A percentile compares a stretch with the other conserved stretches of the same genome.
Conservation (phyloP, 2,888 invertebrate species). For the Barypeithes pellucidus region DNA sequence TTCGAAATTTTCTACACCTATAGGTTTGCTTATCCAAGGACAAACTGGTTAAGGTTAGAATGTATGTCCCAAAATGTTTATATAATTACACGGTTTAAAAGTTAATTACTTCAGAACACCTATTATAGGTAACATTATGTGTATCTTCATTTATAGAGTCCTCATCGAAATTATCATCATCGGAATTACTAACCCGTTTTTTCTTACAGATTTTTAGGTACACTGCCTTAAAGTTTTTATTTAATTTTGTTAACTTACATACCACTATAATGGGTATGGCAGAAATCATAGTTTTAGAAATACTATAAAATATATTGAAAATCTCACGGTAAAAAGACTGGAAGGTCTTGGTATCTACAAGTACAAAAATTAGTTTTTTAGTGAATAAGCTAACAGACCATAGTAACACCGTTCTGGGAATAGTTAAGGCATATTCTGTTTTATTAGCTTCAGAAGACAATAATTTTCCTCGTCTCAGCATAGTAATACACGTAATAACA, state of each 20-base stretch:
- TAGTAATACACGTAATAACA: background rate
- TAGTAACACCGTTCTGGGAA: background rate
- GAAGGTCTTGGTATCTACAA: background rate
- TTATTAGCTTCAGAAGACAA: background rate
- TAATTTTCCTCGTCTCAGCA: background rate
- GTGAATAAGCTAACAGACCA: background rate
- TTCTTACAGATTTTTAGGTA: conserved; percentile 53
- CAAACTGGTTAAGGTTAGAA: too few relatives aligned
- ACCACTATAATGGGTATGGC: conserved; percentile 33
- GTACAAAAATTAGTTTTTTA: background rate
- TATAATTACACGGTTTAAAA: background rate
- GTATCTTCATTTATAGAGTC: conserved; percentile 46
- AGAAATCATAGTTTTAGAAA: background rate
- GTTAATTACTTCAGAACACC: background rate
- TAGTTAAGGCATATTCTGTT: background rate
- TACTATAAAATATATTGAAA: background rate
- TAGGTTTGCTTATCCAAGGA: too few relatives aligned
- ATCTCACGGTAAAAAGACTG: background rate
- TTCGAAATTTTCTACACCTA: too few relatives aligned
- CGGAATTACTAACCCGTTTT: conserved; percentile 44
- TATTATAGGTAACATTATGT: conserved; percentile 15
- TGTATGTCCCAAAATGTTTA: too few relatives aligned
- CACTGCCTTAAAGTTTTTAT: conserved; percentile 57
- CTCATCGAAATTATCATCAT: conserved; percentile 52
- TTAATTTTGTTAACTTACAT: conserved; percentile 49